phyloP scores from a whole-genome alignment of 2,797 vertebrate species.

The Neostethus bicornis region DNA sequence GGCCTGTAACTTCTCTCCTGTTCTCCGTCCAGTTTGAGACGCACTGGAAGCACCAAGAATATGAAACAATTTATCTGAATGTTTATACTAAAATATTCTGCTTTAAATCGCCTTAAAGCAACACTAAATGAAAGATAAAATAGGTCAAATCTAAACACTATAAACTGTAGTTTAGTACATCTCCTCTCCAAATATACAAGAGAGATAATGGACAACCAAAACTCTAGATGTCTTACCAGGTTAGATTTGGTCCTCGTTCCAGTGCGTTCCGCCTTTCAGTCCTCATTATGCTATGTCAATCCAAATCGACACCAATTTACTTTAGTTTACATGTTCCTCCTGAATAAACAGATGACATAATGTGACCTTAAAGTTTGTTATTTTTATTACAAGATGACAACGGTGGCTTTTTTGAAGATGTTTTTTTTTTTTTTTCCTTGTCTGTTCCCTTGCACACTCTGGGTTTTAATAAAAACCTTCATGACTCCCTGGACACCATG shows the following conservation, averaged over 20 bases:
- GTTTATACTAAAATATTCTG: not conserved
- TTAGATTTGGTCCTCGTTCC: slow-evolving; percentile 34
- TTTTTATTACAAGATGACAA: too few relatives aligned
- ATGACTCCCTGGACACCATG: slow-evolving; percentile 3
- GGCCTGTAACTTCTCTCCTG: slow-evolving; percentile 49
- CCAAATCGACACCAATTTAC: slow-evolving; percentile 15
- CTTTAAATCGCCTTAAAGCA: not conserved
- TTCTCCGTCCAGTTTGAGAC: slow-evolving; percentile 49
- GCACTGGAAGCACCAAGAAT: slow-evolving; percentile 56
- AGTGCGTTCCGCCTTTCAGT: slow-evolving; percentile 56
- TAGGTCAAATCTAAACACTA: not conserved
- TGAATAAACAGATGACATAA: too few relatives aligned
- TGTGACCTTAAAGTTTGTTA: too few relatives aligned
- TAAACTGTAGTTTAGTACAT: slow-evolving; percentile 14
- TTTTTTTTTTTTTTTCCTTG: slow-evolving; percentile 14
- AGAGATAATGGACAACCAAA: not conserved
- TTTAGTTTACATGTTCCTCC: too few relatives aligned
- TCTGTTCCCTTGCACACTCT: slow-evolving; percentile 53
- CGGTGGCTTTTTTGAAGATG: too few relatives aligned
- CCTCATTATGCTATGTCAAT: slow-evolving; percentile 39
- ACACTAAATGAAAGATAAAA: slow-evolving; percentile 4
- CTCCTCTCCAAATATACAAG: slow-evolving; percentile 11
- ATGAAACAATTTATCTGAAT: too few relatives aligned
- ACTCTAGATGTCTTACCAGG: slow-evolving; percentile 4
- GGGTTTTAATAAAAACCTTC: slow-evolving; percentile 2